A percentile compares a stretch with the other conserved stretches of the same genome.
phyloP scores from a whole-genome alignment of 2,797 vertebrate genomes.

The Telmatherina bonti region DNA sequence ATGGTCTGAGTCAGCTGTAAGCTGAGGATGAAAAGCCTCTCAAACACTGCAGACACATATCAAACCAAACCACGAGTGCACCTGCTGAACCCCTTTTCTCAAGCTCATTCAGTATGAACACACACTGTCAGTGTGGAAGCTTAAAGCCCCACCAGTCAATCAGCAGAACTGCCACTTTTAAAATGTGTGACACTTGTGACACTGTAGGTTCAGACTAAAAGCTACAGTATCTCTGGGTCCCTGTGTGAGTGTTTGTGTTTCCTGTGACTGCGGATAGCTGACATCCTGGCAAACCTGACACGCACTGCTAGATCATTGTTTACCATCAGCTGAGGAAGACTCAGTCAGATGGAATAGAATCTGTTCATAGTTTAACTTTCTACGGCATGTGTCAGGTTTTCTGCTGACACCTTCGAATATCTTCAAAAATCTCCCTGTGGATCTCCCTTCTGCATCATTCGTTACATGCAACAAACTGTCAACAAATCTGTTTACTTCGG shows the following conservation, averaged over 20 bases:
- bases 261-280: not conserved
- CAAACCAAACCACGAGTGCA: conserved; percentile 3
- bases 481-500: not conserved
- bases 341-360: not conserved
- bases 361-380: not conserved
- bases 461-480: not conserved
- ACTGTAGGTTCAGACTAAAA: too few species aligned
- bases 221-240: not conserved
- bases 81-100: conserved; percentile 18
- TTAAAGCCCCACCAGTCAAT: conserved; percentile 20
- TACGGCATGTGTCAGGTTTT: not conserved
- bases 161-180: not conserved
- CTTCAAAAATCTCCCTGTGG: not conserved
- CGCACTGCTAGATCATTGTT: not conserved
- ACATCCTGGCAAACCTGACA: not conserved
- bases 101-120: conserved; percentile 17
- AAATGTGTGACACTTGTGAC: not conserved
- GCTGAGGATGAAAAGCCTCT: conserved; percentile 41
- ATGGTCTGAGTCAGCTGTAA: conserved; percentile 33
- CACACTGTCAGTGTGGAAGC: not conserved
- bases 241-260: not conserved
- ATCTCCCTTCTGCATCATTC: not conserved
- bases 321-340: too few species aligned
- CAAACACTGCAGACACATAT: conserved; percentile 13
- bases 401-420: too few species aligned